Evolutionary conservation across 1,140 invertebrate species (phyloP).

Genomic region (Cherax quadricarinatus): DNA sequence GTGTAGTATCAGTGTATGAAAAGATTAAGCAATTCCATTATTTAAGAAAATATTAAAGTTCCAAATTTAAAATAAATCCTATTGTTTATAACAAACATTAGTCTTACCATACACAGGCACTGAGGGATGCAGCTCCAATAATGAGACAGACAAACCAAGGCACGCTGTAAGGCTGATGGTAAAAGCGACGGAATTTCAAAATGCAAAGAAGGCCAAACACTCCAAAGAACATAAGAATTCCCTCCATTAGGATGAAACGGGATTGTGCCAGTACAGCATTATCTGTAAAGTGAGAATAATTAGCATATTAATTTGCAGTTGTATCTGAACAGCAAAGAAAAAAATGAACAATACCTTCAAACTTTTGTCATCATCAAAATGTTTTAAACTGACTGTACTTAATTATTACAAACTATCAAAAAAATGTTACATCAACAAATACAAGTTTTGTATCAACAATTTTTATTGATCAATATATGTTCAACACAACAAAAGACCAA

Average conservation of each 20-base stretch:
- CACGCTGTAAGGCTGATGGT: constrained; percentile 79
- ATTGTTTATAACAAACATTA: too few species aligned
- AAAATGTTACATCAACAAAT: too few species aligned
- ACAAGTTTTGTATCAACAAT: too few species aligned
- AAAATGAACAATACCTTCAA: neutral
- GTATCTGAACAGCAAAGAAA: neutral
- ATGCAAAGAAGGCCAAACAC: constrained; percentile 87
- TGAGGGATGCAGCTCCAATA: constrained; percentile 81
- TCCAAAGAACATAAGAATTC: constrained; percentile 92
- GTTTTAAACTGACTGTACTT: too few species aligned
- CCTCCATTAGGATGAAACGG: constrained; percentile 96
- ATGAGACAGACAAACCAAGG: constrained; percentile 85
- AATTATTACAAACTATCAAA: too few species aligned
- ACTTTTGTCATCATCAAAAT: too few species aligned
- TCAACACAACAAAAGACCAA: too few species aligned
- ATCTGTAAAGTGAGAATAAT: constrained; percentile 82
- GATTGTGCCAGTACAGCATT: constrained; percentile 96
- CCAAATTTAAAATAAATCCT: too few species aligned
- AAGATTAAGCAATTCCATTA: constrained; percentile 74
- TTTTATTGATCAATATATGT: too few species aligned
- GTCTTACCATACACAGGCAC: constrained; percentile 82
- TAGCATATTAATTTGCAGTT: neutral
- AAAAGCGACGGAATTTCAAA: constrained; percentile 86
- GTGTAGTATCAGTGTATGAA: constrained; percentile 72
- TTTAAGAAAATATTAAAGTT: too few species aligned